Conservation (phyloP, 2,797 vertebrate species). For the Poeciliopsis turneri region DNA sequence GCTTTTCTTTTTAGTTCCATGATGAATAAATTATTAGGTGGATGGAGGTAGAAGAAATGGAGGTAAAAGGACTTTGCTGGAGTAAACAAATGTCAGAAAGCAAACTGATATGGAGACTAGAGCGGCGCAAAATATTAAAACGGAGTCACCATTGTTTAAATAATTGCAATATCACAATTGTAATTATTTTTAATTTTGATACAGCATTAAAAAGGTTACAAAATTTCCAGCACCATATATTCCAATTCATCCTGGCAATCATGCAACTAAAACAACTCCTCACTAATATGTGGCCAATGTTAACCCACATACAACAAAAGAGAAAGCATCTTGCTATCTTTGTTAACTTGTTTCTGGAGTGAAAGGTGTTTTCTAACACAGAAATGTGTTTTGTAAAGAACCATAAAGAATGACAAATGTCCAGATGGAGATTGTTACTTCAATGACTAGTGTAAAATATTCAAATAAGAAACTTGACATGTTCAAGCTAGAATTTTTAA, state of each 20-base stretch:
- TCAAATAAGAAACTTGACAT: no score
- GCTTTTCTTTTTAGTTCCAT: conserved; percentile 13
- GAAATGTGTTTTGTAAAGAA: no score
- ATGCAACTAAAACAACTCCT: neutral
- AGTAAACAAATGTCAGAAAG: neutral
- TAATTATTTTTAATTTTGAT: neutral
- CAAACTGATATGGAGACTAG: neutral
- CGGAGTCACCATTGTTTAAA: neutral
- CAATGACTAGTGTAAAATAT: no score
- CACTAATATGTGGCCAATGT: neutral
- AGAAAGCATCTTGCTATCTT: neutral
- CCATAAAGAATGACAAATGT: no score
- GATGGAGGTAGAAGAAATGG: neutral
- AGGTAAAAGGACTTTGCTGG: neutral
- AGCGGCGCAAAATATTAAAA: neutral
- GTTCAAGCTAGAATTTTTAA: no score
- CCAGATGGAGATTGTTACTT: no score
- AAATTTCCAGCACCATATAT: neutral
- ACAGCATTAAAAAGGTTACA: neutral
- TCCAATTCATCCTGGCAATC: neutral
- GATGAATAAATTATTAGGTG: conserved; percentile 60
- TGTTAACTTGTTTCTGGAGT: neutral
- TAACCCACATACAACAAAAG: neutral
- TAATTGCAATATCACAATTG: neutral
- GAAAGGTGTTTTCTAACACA: no score